phyloP scores from a whole-genome alignment of 2,888 invertebrate species.

The Aromia moschata region DNA sequence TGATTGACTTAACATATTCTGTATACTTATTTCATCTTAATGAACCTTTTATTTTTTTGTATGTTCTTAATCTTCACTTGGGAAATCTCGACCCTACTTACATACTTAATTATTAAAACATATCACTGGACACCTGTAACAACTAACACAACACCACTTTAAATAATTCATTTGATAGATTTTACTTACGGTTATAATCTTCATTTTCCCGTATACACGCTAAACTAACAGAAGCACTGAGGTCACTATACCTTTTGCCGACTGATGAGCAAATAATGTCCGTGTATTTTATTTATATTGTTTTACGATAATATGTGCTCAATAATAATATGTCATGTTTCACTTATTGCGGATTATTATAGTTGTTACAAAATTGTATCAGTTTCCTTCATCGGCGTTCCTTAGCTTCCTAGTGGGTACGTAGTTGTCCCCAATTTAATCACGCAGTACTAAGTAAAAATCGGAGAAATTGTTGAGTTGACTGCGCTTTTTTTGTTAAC shows the following conservation, averaged over 20 bases:
- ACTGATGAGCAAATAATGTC: background rate
- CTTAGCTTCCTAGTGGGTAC: slow-evolving; percentile 1
- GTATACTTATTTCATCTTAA: no score
- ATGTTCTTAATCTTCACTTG: no score
- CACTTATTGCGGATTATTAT: slow-evolving; percentile 10
- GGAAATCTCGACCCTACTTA: no score
- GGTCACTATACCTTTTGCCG: background rate
- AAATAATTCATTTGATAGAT: no score
- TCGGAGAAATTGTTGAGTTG: slow-evolving; percentile 5
- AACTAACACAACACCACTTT: no score
- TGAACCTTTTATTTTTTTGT: no score
- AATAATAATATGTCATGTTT: slow-evolving; percentile 7
- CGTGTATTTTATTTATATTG: slow-evolving; percentile 13
- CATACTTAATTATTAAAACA: no score
- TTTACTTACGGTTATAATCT: slow-evolving; percentile 9
- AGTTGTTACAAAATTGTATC: slow-evolving; percentile 11
- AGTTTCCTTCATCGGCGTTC: slow-evolving; percentile 6
- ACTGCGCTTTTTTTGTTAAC: background rate
- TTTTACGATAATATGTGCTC: slow-evolving; percentile 5
- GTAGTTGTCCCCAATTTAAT: background rate
- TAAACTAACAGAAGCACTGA: background rate
- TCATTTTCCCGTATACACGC: slow-evolving; percentile 3
- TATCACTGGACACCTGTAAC: no score
- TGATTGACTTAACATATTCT: no score
- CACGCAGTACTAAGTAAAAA: background rate